Base-by-base conservation (phyloP, 2,797 vertebrate genomes). In the Thalassophryne amazonica region DNA sequence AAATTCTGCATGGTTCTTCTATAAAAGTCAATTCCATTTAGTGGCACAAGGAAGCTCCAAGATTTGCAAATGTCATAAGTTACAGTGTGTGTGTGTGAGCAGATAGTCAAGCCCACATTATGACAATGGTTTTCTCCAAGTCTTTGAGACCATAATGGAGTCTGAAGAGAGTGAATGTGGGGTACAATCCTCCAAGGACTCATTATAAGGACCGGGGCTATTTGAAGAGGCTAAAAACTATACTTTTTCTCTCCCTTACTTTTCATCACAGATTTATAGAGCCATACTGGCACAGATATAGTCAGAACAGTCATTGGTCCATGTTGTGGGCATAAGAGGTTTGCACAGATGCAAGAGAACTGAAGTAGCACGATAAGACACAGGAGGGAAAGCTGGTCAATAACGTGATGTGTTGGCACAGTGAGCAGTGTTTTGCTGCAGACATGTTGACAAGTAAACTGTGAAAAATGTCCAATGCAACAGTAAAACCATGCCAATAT, bases 71-170 rank as follows among this genome's bases (percentile, higher is more conserved):
- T 70, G 58, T 74, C 25, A 67, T 53, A 65, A 55, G 70, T 41
- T 56, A 53, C n/a, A n/a, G n/a, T n/a, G n/a, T n/a, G n/a, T n/a
- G n/a, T n/a, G n/a, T 35, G 13, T 52, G 40, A 70, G 73, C 78
- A 86, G 84, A 78, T 85, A 81, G 63, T n/a, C 64, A 33, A 64
- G 75, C 60, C 65, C 69, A 34, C 19, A 60, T 76, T 74, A 62
- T 69, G 70, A 51, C 73, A 74, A 81, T 73, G 53, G 40, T 65
- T 65, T 63, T 45, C 33, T 63, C 63, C 50, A 53, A 59, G 47
- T 55, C 80, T 86, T 83, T 88, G 80, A 89, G 83, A 82, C 73
- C 50, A 38, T 78, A 78, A 81, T 79, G 77, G 72, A 33, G 54
- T 76, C 79, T 81, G 79, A 77, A 76, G 68, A 83, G 76, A 76